Evolutionary conservation across 2,888 invertebrate genomes (phyloP).

Genomic region (Protonemura montana): DNA sequence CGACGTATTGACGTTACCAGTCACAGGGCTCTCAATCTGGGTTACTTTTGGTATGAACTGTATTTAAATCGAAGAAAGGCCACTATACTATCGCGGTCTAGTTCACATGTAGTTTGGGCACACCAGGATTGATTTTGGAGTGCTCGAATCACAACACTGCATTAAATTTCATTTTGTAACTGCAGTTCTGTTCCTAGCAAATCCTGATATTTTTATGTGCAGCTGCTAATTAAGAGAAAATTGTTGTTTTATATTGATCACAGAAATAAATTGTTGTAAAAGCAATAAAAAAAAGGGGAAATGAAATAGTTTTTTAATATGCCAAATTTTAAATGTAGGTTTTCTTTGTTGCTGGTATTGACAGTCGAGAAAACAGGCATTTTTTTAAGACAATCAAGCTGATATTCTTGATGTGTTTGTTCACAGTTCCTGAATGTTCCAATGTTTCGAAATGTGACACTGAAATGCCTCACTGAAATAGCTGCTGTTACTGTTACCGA

Average conservation of each 20-base stretch:
- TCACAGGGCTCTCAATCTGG: too few species aligned
- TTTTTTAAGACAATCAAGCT: neutral
- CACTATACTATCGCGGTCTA: too few species aligned
- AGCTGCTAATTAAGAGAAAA: neutral
- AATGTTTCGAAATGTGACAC: conserved; percentile 95
- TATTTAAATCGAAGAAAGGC: too few species aligned
- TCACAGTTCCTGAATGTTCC: conserved; percentile 93
- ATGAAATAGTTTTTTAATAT: too few species aligned
- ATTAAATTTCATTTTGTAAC: conserved; percentile 1
- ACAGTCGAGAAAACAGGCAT: neutral
- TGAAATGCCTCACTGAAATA: conserved; percentile 98
- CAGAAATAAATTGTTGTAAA: neutral
- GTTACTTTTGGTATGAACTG: too few species aligned
- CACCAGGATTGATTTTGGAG: too few species aligned
- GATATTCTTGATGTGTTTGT: neutral
- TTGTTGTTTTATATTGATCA: neutral
- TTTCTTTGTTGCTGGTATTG: too few species aligned
- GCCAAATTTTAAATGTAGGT: too few species aligned
- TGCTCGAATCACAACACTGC: neutral
- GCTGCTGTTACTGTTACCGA: conserved; percentile 88
- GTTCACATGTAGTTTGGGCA: too few species aligned
- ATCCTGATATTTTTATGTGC: conserved; percentile 51
- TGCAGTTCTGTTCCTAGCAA: neutral
- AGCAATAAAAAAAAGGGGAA: too few species aligned
- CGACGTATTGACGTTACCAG: too few species aligned